Percentiles rank a stretch among this genome's conserved stretches.
Evolutionary conservation across 2,888 invertebrate genomes (phyloP).

Genomic region (Sclerodermus sp.): DNA sequence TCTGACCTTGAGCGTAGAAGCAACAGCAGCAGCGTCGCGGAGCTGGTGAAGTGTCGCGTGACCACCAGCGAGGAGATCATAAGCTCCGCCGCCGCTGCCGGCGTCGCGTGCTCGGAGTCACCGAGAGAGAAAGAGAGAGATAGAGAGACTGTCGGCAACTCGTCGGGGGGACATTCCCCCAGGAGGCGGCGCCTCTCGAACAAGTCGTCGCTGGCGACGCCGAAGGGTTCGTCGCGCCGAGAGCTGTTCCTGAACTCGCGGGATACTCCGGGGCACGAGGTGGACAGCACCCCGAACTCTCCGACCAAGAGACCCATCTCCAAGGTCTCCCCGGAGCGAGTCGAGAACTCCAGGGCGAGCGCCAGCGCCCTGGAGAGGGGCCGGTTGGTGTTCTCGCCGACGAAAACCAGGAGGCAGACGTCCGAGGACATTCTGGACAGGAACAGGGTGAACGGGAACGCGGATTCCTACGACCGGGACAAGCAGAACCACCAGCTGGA

Average conservation of each 20-base stretch:
- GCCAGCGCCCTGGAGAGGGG: background rate
- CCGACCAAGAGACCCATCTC: slow-evolving; percentile 42
- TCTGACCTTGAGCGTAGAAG: too few species aligned
- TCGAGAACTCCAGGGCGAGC: slow-evolving; percentile 2
- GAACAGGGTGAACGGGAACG: slow-evolving; percentile 24
- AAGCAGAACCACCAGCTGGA: slow-evolving; percentile 29
- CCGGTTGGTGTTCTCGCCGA: slow-evolving; percentile 23
- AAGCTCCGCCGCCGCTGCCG: slow-evolving; percentile 35
- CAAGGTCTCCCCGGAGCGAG: slow-evolving; percentile 23
- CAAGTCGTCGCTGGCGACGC: too few species aligned
- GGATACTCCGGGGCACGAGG: too few species aligned
- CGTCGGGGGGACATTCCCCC: too few species aligned
- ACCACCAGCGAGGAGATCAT: slow-evolving; percentile 51
- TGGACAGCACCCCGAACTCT: slow-evolving; percentile 42
- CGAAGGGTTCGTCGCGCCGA: too few species aligned
- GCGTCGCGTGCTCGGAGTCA: slow-evolving; percentile 20
- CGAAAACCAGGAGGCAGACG: slow-evolving; percentile 39
- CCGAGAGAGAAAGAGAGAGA: too few species aligned
- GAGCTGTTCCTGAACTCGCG: too few species aligned
- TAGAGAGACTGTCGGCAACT: too few species aligned
- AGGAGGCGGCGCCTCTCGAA: slow-evolving; percentile 32
- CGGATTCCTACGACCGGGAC: background rate
- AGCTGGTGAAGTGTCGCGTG: slow-evolving; percentile 49
- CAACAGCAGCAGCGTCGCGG: slow-evolving; percentile 34
- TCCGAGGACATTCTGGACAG: slow-evolving; percentile 46